phyloP scores from a whole-genome alignment of 2,888 invertebrate species.

The Odiellus spinosus region DNA sequence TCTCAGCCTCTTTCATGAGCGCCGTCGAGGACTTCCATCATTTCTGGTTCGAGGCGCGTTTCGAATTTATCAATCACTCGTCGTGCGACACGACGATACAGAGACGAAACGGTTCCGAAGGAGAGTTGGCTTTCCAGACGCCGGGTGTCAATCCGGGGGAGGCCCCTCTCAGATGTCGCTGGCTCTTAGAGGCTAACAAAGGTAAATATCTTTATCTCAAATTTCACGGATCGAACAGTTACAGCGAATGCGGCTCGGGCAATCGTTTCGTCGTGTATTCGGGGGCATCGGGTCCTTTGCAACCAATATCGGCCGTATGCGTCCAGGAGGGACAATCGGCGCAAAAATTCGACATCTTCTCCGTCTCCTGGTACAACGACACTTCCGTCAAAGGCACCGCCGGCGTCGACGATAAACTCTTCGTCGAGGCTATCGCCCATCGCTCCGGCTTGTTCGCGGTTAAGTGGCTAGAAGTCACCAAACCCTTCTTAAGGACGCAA shows the following conservation, averaged over 20 bases:
- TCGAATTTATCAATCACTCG: slow-evolving; percentile 42
- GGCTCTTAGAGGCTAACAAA: slow-evolving; percentile 20
- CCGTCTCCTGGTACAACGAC: slow-evolving; percentile 19
- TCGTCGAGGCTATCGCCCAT: slow-evolving; percentile 17
- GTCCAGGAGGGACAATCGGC: slow-evolving; percentile 8
- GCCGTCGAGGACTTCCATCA: slow-evolving; percentile 61
- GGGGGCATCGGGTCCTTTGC: slow-evolving; percentile 41
- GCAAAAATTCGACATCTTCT: slow-evolving; percentile 19
- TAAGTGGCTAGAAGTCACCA: slow-evolving; percentile 17
- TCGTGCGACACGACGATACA: slow-evolving; percentile 11
- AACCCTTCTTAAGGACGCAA: slow-evolving; percentile 18
- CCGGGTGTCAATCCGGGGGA: slow-evolving; percentile 12
- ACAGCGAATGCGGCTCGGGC: slow-evolving; percentile 10
- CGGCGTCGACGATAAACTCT: slow-evolving; percentile 40
- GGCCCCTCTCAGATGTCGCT: slow-evolving; percentile 19
- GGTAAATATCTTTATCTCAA: slow-evolving; percentile 21
- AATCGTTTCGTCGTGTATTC: slow-evolving; percentile 46
- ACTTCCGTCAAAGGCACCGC: slow-evolving; percentile 19
- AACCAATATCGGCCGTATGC: slow-evolving; percentile 17
- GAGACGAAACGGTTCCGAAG: slow-evolving; percentile 13
- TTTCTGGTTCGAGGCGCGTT: slow-evolving; percentile 61
- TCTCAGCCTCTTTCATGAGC: slow-evolving; percentile 60
- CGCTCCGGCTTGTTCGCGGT: slow-evolving; percentile 12
- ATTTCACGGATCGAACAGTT: slow-evolving; percentile 18
- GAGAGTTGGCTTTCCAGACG: slow-evolving; percentile 12